Base-by-base conservation (phyloP, 2,888 invertebrate genomes). In the Steinernema hermaphroditum region DNA sequence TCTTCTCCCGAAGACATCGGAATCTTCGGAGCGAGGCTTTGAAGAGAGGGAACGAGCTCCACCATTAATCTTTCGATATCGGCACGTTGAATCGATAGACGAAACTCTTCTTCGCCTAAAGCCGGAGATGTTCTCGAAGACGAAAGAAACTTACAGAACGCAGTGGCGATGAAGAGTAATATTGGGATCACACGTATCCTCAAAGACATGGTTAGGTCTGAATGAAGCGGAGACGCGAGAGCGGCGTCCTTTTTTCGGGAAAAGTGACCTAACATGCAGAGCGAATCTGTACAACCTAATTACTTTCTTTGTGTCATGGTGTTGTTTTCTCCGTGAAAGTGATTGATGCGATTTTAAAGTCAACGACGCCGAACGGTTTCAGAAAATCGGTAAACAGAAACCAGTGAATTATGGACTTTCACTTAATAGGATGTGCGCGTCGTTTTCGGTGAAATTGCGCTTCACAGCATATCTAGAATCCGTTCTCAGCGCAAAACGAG, bases 261-360 rank as follows among this genome's bases (percentile, higher is more conserved):
- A 19, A 22, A 27, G 27, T 54, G 54, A 54, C 54, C 54, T 27
- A 22, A 27, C 27, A 14, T 6, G 54, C 24, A 54, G 24, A 2
- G 22, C 27, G 24, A 24, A 37, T 37, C 37, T 37, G 37, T 37
- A 54, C 54, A 54, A 27, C 54, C 54, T 27, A 54, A 54, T 54
- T 54, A 22, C 22, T 54, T 54, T 54, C 54, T 27, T 27, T 54
- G 46, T 54, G 54, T 54, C 27, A 22, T 19, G 24, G 16, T 27
- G 54, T 24, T 54, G 54, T 54, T 54, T 54, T 22, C n/a, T 19
- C 27, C 54, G 54, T 4, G 54, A 27, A 54, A 54, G 54, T 54
- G 54, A 54, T 54, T 22, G 22, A 54, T 14, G 22, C 46, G 22
- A 2, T 6, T n/a, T 9, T 46, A 19, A 16, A 46, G 6, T 4